These are phyloP conservation scores for Hippopotamyrus pictus DNA, from an alignment of 2,797 vertebrate species.

Conservation along the genomic window DNA sequence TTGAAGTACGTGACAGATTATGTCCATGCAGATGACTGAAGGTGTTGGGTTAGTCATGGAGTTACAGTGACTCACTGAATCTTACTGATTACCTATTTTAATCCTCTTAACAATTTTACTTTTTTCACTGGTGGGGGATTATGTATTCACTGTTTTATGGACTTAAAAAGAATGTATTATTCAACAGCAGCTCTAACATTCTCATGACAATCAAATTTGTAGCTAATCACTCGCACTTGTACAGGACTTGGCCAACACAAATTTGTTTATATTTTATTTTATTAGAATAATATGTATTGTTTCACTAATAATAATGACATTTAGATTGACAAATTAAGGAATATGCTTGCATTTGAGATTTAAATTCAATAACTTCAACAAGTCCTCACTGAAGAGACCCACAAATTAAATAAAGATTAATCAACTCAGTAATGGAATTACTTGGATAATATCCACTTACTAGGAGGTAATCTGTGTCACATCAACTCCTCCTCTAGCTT, in stretches of 20 bases:
- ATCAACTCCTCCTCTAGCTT: neutral
- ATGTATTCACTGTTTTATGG: slow-evolving; percentile 15
- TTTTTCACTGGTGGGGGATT: slow-evolving; percentile 4
- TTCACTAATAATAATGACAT: neutral
- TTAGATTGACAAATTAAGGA: neutral
- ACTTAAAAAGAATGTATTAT: slow-evolving; percentile 12
- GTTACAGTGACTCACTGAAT: slow-evolving; percentile 14
- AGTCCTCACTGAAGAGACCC: neutral
- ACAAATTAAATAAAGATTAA: neutral
- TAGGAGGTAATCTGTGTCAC: neutral
- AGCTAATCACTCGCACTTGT: neutral
- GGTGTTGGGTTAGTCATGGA: neutral
- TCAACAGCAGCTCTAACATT: neutral
- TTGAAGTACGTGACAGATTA: neutral
- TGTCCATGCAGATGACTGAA: neutral
- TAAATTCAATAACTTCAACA: neutral
- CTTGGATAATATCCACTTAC: neutral
- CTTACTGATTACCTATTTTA: slow-evolving; percentile 15
- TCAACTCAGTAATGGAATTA: neutral
- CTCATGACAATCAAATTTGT: neutral
- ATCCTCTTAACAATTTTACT: slow-evolving; percentile 22
- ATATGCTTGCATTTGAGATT: neutral
- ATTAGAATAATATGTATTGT: neutral
- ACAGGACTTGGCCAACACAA: neutral
- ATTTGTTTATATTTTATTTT: neutral